phyloP scores from a whole-genome alignment of 2,113 vertebrate species.

The Edolisoma coerulescens region DNA sequence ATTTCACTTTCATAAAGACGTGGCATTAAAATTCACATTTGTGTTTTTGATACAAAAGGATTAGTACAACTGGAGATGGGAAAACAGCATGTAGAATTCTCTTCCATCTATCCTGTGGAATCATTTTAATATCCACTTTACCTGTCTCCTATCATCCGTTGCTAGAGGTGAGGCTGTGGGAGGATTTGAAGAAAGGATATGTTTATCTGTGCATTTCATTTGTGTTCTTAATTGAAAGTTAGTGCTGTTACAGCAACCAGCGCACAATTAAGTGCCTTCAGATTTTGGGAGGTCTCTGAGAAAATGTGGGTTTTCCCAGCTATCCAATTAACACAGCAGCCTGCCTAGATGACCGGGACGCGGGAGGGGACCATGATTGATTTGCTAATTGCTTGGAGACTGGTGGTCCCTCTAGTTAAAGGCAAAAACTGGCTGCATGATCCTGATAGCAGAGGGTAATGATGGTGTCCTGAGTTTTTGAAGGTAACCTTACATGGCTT shows the following conservation, averaged over 20 bases:
- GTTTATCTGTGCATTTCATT: background rate
- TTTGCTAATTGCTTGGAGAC: background rate
- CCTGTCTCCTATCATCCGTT: background rate
- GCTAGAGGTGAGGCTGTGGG: background rate
- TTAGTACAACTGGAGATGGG: background rate
- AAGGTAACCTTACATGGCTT: rapidly evolving
- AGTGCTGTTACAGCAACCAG: background rate
- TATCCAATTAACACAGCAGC: background rate
- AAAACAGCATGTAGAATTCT: background rate
- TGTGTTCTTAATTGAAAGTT: background rate
- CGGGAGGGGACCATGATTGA: background rate
- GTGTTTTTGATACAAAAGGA: background rate
- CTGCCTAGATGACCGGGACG: background rate
- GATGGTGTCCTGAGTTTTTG: background rate
- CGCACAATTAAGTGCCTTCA: background rate
- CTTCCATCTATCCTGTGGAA: background rate
- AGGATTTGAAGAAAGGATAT: background rate
- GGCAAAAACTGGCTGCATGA: background rate
- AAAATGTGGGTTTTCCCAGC: background rate
- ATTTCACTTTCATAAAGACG: background rate
- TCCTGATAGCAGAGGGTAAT: background rate
- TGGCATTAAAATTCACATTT: background rate
- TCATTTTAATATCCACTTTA: background rate
- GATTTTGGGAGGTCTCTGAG: background rate
- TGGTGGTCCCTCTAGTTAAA: background rate